A percentile compares a stretch with the other conserved stretches of the same genome.
phyloP scores from a whole-genome alignment of 1,140 invertebrate species.

The Drosophila murphyi region DNA sequence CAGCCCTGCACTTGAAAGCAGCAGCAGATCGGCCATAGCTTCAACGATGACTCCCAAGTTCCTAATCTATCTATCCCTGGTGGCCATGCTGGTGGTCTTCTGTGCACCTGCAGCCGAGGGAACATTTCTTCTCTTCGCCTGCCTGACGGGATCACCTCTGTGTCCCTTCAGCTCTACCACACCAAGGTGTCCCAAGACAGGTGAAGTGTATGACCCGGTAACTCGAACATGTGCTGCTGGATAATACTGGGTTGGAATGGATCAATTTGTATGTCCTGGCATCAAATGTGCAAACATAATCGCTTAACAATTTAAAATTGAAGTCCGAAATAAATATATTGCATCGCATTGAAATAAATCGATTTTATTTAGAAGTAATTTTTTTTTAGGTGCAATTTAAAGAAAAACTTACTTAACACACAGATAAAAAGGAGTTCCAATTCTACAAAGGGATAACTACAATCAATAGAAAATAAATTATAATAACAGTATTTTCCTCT shows the following conservation, averaged over 20 bases:
- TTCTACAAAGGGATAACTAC: too few species aligned
- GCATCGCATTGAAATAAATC: too few species aligned
- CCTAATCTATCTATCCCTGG: slow-evolving; percentile 1
- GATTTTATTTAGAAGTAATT: too few species aligned
- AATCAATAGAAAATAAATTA: too few species aligned
- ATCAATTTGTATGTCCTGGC: too few species aligned
- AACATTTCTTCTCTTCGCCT: slow-evolving; percentile 1
- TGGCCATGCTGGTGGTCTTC: slow-evolving; percentile 5
- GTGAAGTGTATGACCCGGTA: background rate
- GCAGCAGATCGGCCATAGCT: background rate
- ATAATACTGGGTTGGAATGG: background rate
- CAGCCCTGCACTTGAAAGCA: background rate
- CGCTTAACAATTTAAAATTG: too few species aligned
- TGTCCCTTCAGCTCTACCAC: slow-evolving; percentile 7
- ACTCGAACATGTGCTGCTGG: slow-evolving; percentile 8
- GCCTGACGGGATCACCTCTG: background rate
- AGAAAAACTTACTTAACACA: too few species aligned
- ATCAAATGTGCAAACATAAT: too few species aligned
- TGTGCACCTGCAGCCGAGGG: slow-evolving; percentile 12
- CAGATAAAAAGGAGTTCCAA: too few species aligned
- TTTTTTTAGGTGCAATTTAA: too few species aligned
- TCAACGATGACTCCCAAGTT: slow-evolving; percentile 15
- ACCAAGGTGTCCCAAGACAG: background rate
- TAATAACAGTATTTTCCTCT: too few species aligned
- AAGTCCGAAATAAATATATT: too few species aligned